Conservation (phyloP, 2,797 vertebrate species). For the Enteromius thamalakanensis region DNA sequence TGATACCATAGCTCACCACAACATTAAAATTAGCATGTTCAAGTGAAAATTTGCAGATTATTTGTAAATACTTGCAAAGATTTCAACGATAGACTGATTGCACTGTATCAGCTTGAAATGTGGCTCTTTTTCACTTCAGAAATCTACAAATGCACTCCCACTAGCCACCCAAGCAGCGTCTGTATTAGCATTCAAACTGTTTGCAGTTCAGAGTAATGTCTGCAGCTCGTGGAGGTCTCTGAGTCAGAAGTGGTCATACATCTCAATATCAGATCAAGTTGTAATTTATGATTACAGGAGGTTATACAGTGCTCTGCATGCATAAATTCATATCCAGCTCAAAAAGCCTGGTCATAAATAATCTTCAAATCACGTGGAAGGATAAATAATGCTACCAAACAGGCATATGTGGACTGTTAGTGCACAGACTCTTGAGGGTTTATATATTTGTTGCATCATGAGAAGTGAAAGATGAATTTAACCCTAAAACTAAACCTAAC, state of each 20-base stretch:
- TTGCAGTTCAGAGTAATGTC: constrained; percentile 33
- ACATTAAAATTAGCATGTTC: neutral
- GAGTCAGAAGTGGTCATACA: constrained; percentile 42
- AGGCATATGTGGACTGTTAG: neutral
- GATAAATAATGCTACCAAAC: constrained; percentile 16
- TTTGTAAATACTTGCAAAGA: neutral
- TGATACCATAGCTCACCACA: neutral
- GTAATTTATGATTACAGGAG: constrained; percentile 23
- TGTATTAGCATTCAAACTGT: constrained; percentile 18
- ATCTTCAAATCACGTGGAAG: constrained; percentile 5
- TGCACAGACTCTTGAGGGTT: neutral
- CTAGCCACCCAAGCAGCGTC: constrained; percentile 17
- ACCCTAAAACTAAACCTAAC: neutral
- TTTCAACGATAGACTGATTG: neutral
- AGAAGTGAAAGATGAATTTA: constrained; percentile 25
- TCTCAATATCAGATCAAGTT: constrained; percentile 40
- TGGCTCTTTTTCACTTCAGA: neutral
- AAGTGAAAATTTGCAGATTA: neutral
- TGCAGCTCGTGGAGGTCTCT: constrained; percentile 16
- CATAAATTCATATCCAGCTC: constrained; percentile 28
- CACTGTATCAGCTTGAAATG: neutral
- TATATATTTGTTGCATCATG: constrained; percentile 4
- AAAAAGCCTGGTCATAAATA: constrained; percentile 19
- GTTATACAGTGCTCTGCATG: constrained; percentile 19
- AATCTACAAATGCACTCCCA: neutral